Conservation (phyloP, 2,113 vertebrate species). For the Muscicapa adusta region DNA sequence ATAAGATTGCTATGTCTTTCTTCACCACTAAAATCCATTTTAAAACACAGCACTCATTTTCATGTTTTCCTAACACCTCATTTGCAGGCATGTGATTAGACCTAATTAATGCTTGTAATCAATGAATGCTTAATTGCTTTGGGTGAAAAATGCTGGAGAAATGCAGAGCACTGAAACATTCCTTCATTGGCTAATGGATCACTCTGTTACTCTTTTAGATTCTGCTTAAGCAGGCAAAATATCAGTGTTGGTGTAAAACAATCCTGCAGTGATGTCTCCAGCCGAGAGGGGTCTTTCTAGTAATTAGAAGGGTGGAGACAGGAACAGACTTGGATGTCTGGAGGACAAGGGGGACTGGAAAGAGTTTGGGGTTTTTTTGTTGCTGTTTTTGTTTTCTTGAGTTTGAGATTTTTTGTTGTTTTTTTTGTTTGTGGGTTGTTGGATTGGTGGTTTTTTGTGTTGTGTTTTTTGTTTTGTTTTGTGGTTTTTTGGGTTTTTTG, state of each 20-base stretch:
- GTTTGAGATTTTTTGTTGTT: background rate
- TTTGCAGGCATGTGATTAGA: constrained; percentile 26
- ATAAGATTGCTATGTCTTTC: background rate
- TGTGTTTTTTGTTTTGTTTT: background rate
- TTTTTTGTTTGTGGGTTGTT: background rate
- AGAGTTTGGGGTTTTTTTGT: background rate
- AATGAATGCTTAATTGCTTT: constrained; percentile 17
- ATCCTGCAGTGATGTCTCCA: constrained; percentile 40
- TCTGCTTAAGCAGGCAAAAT: constrained; percentile 46
- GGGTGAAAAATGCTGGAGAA: background rate
- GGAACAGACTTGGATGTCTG: constrained; percentile 8
- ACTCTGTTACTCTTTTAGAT: constrained; percentile 3
- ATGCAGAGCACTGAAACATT: background rate
- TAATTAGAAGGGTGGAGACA: constrained; percentile 56
- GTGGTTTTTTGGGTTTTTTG: background rate
- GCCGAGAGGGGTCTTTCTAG: constrained; percentile 49
- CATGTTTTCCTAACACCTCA: background rate
- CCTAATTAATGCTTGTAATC: constrained; percentile 45
- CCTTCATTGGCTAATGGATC: background rate
- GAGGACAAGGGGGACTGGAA: background rate
- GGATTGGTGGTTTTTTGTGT: background rate
- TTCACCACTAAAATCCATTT: background rate
- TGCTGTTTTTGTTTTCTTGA: background rate
- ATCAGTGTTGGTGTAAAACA: constrained; percentile 36
- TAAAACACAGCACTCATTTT: background rate